phyloP scores from a whole-genome alignment of 2,797 vertebrate genomes.

The Lophura swinhoii region DNA sequence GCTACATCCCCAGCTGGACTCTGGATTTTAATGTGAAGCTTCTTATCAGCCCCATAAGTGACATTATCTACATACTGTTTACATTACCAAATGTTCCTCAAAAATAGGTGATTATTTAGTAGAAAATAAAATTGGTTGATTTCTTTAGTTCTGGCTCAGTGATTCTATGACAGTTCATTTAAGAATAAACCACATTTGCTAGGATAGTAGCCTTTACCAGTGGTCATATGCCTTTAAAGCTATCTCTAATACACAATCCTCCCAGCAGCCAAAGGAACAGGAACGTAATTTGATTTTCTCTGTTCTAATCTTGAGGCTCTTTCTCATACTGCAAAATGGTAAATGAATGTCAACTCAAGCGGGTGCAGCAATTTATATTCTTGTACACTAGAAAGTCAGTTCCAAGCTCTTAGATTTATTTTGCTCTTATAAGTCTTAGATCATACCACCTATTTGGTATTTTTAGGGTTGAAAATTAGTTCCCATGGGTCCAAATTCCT shows the following conservation, averaged over 20 bases:
- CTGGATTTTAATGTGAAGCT: neutral
- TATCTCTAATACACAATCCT: slow-evolving; percentile 20
- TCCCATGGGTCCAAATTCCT: slow-evolving; percentile 25
- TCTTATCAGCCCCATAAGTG: neutral
- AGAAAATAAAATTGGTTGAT: neutral
- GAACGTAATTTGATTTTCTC: slow-evolving; percentile 66
- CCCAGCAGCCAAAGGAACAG: slow-evolving; percentile 17
- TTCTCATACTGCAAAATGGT: slow-evolving; percentile 50
- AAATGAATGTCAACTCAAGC: slow-evolving; percentile 70
- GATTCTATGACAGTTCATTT: neutral
- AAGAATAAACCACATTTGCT: neutral
- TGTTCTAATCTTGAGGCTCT: slow-evolving; percentile 48
- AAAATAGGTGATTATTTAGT: neutral
- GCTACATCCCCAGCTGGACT: neutral
- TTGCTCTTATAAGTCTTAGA: slow-evolving; percentile 54
- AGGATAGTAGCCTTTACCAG: neutral
- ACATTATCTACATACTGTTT: neutral
- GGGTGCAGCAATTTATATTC: slow-evolving; percentile 53
- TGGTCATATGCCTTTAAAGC: slow-evolving; percentile 26
- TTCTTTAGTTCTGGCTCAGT: neutral
- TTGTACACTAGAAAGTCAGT: slow-evolving; percentile 45
- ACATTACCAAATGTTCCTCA: neutral
- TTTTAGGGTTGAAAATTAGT: slow-evolving; percentile 58
- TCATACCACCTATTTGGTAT: neutral
- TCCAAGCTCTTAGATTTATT: slow-evolving; percentile 65